Base-by-base conservation (phyloP, 2,797 vertebrate genomes). In the Esox masquinongy region DNA sequence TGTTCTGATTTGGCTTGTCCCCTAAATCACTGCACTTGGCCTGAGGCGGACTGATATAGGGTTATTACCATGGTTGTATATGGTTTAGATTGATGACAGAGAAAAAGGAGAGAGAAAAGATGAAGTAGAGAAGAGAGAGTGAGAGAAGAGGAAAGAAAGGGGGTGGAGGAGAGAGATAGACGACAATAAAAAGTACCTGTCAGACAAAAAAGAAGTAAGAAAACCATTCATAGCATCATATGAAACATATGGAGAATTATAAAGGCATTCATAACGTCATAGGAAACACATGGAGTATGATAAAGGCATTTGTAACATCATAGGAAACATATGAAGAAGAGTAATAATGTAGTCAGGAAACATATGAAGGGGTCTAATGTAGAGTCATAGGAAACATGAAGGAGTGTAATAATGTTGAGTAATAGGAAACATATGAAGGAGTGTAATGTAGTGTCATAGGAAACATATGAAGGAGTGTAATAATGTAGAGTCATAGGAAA, bases 131-230 rank as follows among this genome's bases (percentile, higher is more conserved):
- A 47, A 47, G 43, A 14, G 43, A 47, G 12, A 11, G 43, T 47
- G 43, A 14, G 2, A 47, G 43, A 14, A 47, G 43, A 47, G 36
- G 36, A 39, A 8, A 74, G 79, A 64, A 78, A 47, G 2, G 43
- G 43, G 43, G 6, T 26, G 22, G 50, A 11, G 29, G 76, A 73
- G 76, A 73, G 81, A 78, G 69, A 81, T 84, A 90, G 87, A 86
- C 90, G 88, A 92, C 84, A 85, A 84, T 86, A 83, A 88, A 91
- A 90, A 86, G 85, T 91, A 91, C 90, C 91, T 92, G 91, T 92
- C 90, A 92, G 88, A 31, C 90, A 91, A 85, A 84, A 88, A 88
- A 88, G 92, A 88, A 92, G 92, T 93, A 91, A 94, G 16, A 64
- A 15, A 64, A 22, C 0, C 4, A 64, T 12, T 31, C 63, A 93